Percentiles rank a stretch among this genome's conserved stretches.
These are phyloP conservation scores for Oreotragus oreotragus DNA, from an alignment of 2,113 vertebrate species.

Conservation along the genomic window DNA sequence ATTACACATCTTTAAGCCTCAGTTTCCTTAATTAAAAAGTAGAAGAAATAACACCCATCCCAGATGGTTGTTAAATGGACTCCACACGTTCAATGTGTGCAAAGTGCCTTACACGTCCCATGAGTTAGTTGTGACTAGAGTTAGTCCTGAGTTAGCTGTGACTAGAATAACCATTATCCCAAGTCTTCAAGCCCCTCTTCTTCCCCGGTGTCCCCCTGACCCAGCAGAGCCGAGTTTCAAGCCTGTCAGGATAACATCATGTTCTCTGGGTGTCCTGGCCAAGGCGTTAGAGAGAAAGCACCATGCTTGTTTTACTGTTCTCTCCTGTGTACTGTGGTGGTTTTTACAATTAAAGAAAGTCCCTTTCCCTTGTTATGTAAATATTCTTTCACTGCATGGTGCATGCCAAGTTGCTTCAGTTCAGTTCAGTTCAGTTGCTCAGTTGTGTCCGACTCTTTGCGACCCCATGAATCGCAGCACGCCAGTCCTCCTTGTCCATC, in stretches of 20 bases:
- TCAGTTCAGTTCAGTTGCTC: background rate
- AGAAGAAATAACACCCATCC: background rate
- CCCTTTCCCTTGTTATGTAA: background rate
- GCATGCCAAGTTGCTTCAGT: background rate
- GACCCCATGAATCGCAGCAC: background rate
- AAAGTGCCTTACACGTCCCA: background rate
- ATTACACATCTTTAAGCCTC: background rate
- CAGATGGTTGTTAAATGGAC: background rate
- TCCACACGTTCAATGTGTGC: background rate
- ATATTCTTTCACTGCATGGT: background rate
- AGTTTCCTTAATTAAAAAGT: background rate
- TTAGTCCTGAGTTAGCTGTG: background rate
- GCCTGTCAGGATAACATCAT: background rate
- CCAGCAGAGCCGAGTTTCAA: background rate
- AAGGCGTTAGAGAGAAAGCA: background rate
- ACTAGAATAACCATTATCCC: background rate
- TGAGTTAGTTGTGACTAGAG: background rate
- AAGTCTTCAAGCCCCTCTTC: background rate
- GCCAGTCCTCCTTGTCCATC: too few species aligned
- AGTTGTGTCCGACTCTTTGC: background rate
- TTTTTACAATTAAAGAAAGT: background rate
- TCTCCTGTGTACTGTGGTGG: background rate
- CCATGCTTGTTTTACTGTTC: background rate
- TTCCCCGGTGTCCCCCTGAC: background rate
- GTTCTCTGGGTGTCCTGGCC: background rate